Conservation (phyloP, 2,888 invertebrate species). For the Cephus pygmeus region DNA sequence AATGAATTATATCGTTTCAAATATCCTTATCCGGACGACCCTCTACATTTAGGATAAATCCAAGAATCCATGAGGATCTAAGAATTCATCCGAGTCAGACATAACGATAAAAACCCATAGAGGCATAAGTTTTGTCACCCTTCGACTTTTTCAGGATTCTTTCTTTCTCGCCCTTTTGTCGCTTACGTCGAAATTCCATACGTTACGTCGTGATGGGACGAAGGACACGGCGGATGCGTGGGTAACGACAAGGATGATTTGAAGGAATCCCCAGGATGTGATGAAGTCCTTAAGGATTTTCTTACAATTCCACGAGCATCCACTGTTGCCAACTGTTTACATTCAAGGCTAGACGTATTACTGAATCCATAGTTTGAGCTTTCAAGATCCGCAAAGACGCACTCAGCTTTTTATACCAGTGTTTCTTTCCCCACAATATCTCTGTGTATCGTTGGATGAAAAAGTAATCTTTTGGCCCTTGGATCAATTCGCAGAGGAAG, state of each 20-base stretch:
- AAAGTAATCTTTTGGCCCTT: background rate
- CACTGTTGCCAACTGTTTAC: background rate
- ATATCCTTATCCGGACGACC: background rate
- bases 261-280: background rate
- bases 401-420: background rate
- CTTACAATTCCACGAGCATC: background rate
- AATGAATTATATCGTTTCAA: background rate
- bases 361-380: background rate
- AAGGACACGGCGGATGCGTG: background rate
- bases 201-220: background rate
- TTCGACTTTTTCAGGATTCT: background rate
- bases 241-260: background rate
- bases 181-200: background rate
- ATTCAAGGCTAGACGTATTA: background rate
- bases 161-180: background rate
- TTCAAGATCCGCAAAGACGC: background rate
- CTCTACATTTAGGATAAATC: background rate
- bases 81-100: background rate
- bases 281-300: background rate
- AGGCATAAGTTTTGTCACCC: background rate
- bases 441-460: background rate
- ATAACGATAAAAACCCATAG: background rate
- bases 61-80: background rate
- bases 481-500: background rate
- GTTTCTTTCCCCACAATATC: background rate